Evolutionary conservation across 2,113 vertebrate species (phyloP).

Genomic region (Chaenogobius annularis): DNA sequence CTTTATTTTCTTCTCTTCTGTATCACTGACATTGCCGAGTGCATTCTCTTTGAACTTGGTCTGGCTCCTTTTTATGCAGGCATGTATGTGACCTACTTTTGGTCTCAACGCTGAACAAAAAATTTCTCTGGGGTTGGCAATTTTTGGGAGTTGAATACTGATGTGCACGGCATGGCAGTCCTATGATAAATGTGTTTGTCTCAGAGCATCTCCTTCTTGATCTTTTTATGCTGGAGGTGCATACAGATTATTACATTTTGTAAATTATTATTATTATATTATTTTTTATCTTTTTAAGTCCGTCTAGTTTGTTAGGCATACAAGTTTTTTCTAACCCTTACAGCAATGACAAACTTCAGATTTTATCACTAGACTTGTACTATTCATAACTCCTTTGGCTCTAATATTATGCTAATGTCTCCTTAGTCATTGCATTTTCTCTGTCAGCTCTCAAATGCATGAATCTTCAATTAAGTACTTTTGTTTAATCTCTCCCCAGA

Average conservation of each 20-base stretch:
- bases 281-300: neutral
- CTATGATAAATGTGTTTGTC: neutral
- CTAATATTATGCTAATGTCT: constrained; percentile 21
- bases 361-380: constrained; percentile 1
- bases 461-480: constrained; percentile 23
- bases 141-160: constrained; percentile 28
- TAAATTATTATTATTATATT: constrained; percentile 1
- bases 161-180: neutral
- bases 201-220: constrained; percentile 12
- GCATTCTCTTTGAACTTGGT: constrained; percentile 50
- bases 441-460: neutral
- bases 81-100: constrained; percentile 60
- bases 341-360: constrained; percentile 5
- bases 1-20: constrained; percentile 15
- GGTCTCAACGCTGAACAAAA: neutral
- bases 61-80: constrained; percentile 47
- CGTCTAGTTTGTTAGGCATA: neutral
- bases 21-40: constrained; percentile 31
- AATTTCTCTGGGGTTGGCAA: constrained; percentile 29
- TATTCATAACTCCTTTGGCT: constrained; percentile 26
- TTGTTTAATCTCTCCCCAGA: constrained; percentile 71
- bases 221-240: constrained; percentile 8
- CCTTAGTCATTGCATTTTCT: neutral
- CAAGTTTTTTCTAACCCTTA: constrained; percentile 10
- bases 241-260: constrained; percentile 17